Evolutionary conservation across 2,797 vertebrate species (phyloP).

Genomic region (Chaetodon trifasciatus): DNA sequence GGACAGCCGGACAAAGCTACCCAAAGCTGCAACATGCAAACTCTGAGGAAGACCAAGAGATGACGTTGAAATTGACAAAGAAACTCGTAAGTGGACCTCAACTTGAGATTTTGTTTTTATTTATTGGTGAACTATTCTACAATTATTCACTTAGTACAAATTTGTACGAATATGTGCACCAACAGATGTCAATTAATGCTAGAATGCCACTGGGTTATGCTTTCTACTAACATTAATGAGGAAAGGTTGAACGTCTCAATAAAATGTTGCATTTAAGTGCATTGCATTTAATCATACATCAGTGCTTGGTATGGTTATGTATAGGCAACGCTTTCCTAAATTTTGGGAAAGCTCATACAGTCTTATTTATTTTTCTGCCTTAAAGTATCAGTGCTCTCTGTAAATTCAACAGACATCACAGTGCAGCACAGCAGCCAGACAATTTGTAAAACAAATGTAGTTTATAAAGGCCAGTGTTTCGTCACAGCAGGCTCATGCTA

Average conservation of each 20-base stretch:
- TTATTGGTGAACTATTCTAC: background rate
- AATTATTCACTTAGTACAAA: background rate
- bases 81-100: slow-evolving; percentile 2
- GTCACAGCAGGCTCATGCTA: slow-evolving; percentile 64
- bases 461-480: slow-evolving; percentile 64
- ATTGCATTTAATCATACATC: background rate
- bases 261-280: too few species aligned
- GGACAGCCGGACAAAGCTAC: background rate
- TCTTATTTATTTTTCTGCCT: background rate
- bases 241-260: too few species aligned
- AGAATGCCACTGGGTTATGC: background rate
- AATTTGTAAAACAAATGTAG: slow-evolving; percentile 64
- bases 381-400: slow-evolving; percentile 5
- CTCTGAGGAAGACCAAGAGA: background rate
- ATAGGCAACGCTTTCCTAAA: background rate
- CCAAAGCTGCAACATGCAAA: background rate
- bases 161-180: too few species aligned
- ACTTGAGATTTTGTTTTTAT: background rate
- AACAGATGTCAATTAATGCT: background rate
- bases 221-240: too few species aligned
- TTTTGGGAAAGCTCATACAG: too few species aligned
- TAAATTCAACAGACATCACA: slow-evolving; percentile 22
- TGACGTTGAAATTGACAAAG: background rate
- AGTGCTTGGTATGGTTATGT: background rate
- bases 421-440: slow-evolving; percentile 36